phyloP scores from a whole-genome alignment of 1,140 invertebrate species.

The Caenorhabditis briggsae region DNA sequence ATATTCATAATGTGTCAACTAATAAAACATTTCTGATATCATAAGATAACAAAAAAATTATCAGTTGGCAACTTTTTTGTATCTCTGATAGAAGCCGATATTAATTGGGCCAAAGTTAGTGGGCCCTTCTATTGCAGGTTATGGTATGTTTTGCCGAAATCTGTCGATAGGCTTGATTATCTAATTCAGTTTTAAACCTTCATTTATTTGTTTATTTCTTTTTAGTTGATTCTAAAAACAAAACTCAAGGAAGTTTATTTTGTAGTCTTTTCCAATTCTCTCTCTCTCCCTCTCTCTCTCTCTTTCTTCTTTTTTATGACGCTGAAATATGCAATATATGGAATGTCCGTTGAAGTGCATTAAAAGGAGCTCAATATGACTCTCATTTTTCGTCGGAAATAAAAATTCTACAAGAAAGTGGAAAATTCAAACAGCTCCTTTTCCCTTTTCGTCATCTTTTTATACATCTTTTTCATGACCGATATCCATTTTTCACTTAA shows the following conservation, averaged over 20 bases:
- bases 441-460: not conserved
- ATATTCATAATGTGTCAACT: no score
- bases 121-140: no score
- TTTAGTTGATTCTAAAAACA: no score
- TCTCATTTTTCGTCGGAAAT: constrained; percentile 7
- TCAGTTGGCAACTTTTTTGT: no score
- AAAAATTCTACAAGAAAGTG: not conserved
- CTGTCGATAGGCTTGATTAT: no score
- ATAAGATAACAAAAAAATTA: no score
- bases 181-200: no score
- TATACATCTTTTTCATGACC: not conserved
- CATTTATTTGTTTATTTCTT: no score
- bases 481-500: not conserved
- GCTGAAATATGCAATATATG: not conserved
- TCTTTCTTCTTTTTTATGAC: not conserved
- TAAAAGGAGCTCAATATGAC: not conserved
- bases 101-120: no score
- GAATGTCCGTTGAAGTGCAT: constrained; percentile 26
- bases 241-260: not conserved
- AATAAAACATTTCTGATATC: no score
- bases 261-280: not conserved
- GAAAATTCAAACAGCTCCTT: not conserved
- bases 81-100: no score
- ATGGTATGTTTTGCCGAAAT: no score
- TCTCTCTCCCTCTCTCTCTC: not conserved